A percentile compares a stretch with the other conserved stretches of the same genome.
Evolutionary conservation across 2,888 invertebrate species (phyloP).

Genomic region (Eristalis pertinax): DNA sequence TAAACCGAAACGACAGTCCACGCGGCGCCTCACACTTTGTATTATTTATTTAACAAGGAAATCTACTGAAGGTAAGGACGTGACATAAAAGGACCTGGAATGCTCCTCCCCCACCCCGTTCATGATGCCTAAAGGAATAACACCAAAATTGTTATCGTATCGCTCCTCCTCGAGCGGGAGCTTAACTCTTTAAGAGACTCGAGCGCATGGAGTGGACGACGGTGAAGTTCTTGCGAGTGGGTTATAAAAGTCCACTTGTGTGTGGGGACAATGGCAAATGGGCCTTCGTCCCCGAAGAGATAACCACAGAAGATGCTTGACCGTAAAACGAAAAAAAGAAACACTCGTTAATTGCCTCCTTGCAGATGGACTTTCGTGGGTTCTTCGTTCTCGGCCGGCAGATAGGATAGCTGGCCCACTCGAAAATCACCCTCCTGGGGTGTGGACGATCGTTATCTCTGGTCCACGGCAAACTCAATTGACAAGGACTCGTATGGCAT

Average conservation of each 20-base stretch:
- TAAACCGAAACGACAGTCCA: slow-evolving; percentile 8
- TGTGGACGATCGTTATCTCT: background rate
- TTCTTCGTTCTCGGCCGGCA: background rate
- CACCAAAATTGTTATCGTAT: slow-evolving; percentile 34
- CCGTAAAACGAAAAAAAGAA: slow-evolving; percentile 3
- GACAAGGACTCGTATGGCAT: background rate
- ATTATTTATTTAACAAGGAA: slow-evolving; percentile 53
- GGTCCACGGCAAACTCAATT: background rate
- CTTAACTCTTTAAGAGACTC: background rate
- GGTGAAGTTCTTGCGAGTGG: background rate
- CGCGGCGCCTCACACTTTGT: slow-evolving; percentile 11
- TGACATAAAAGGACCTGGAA: slow-evolving; percentile 41
- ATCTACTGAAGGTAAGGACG: slow-evolving; percentile 54
- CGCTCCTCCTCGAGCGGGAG: background rate
- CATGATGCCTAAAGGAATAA: slow-evolving; percentile 43
- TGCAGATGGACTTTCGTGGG: background rate
- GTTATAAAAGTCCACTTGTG: slow-evolving; percentile 26
- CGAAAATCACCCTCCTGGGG: too few species aligned
- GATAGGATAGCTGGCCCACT: background rate
- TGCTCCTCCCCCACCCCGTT: slow-evolving; percentile 34
- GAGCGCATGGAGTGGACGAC: background rate
- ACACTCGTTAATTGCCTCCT: background rate
- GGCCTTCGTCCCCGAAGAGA: background rate
- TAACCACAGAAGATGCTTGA: slow-evolving; percentile 5
- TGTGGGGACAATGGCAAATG: slow-evolving; percentile 6